phyloP scores from a whole-genome alignment of 2,113 vertebrate species.

The Leuciscus idus region DNA sequence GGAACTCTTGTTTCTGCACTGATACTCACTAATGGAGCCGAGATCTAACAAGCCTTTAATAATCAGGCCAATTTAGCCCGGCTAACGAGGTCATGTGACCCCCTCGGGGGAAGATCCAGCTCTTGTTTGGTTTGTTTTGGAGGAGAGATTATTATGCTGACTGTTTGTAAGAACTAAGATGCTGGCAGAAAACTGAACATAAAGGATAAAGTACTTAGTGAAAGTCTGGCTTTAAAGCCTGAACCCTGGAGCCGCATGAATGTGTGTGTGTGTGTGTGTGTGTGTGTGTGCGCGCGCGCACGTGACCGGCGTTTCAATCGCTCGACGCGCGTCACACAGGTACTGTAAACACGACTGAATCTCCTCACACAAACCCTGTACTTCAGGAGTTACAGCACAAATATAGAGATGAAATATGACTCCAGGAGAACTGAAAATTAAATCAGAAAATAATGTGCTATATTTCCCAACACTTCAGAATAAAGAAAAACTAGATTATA shows the following conservation, averaged over 20 bases:
- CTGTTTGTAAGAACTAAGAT: background rate
- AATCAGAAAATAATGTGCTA: no score
- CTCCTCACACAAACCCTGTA: background rate
- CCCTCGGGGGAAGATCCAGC: constrained; percentile 12
- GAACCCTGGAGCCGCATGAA: no score
- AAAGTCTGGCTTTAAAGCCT: background rate
- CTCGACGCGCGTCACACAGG: background rate
- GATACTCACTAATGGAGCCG: constrained; percentile 55
- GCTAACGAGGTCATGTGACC: constrained; percentile 16
- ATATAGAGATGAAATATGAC: background rate
- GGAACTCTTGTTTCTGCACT: no score
- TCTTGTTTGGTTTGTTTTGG: constrained; percentile 19
- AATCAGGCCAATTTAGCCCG: constrained; percentile 60
- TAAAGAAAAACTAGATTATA: no score
- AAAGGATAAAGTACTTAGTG: background rate
- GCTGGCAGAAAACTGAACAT: background rate
- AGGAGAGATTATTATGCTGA: background rate
- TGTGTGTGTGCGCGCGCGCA: background rate
- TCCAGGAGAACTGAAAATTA: no score
- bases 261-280: background rate
- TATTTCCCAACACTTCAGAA: no score
- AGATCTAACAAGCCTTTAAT: constrained; percentile 57
- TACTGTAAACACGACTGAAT: background rate
- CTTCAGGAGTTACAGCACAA: background rate
- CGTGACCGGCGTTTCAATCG: no score